These are phyloP conservation scores for Synaphobranchus kaupii DNA, from an alignment of 2,797 vertebrate species.

Conservation along the genomic window DNA sequence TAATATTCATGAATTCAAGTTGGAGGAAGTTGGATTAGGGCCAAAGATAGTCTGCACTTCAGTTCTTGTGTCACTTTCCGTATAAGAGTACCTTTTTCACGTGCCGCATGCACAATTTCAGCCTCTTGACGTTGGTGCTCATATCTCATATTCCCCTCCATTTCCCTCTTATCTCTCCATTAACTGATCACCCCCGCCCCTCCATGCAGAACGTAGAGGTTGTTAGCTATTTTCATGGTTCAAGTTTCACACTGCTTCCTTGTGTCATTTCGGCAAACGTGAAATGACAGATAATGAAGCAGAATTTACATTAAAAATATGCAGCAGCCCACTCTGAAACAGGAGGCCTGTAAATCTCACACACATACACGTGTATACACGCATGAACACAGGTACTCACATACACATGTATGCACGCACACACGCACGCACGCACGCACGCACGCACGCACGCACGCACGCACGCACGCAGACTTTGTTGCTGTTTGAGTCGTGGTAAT, in stretches of 20 bases:
- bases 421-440: not conserved
- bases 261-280: not conserved
- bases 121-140: too few relatives aligned
- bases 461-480: slow-evolving; percentile 27
- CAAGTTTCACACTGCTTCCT: not conserved
- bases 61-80: too few relatives aligned
- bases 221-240: not conserved
- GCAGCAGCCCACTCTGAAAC: not conserved
- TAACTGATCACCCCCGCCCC: not conserved
- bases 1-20: too few relatives aligned
- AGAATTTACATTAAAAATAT: slow-evolving; percentile 26
- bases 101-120: too few relatives aligned
- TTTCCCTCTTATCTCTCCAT: too few relatives aligned
- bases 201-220: not conserved
- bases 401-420: not conserved
- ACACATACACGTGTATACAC: not conserved
- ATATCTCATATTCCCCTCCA: not conserved
- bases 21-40: not conserved
- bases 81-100: too few relatives aligned
- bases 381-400: slow-evolving; percentile 13
- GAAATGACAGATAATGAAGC: slow-evolving; percentile 45
- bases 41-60: not conserved
- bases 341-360: not conserved
- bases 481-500: slow-evolving; percentile 30
- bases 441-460: too few relatives aligned